Conservation (phyloP, 2,888 invertebrate genomes). For the Habroteleia sp. region DNA sequence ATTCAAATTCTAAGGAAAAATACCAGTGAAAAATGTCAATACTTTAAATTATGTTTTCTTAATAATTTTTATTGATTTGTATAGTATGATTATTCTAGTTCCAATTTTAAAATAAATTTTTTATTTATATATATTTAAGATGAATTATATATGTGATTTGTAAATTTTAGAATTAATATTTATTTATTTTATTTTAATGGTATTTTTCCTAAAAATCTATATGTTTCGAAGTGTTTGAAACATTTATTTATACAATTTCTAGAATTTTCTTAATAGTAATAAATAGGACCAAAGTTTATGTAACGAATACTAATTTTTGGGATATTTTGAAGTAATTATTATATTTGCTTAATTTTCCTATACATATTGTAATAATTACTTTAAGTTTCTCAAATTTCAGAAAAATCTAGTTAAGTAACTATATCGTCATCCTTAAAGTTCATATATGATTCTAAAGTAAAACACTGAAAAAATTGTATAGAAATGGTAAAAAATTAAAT, state of each 20-base stretch:
- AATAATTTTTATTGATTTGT: no score
- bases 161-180: no score
- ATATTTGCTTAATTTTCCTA: not conserved
- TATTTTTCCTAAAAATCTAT: not conserved
- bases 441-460: no score
- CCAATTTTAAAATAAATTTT: no score
- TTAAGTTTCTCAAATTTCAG: not conserved
- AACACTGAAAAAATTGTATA: no score
- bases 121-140: no score
- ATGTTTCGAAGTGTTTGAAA: not conserved
- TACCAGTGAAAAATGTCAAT: constrained; percentile 3
- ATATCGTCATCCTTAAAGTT: no score
- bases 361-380: not conserved
- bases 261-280: not conserved
- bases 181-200: constrained; percentile 4
- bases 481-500: no score
- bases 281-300: constrained; percentile 11
- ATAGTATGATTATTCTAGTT: not conserved
- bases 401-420: not conserved
- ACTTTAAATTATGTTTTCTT: not conserved
- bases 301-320: constrained; percentile 4
- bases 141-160: no score
- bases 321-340: not conserved
- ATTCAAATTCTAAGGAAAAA: constrained; percentile 1
- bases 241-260: not conserved